Conservation (phyloP, 2,797 vertebrate genomes). For the Danio jaintianensis region DNA sequence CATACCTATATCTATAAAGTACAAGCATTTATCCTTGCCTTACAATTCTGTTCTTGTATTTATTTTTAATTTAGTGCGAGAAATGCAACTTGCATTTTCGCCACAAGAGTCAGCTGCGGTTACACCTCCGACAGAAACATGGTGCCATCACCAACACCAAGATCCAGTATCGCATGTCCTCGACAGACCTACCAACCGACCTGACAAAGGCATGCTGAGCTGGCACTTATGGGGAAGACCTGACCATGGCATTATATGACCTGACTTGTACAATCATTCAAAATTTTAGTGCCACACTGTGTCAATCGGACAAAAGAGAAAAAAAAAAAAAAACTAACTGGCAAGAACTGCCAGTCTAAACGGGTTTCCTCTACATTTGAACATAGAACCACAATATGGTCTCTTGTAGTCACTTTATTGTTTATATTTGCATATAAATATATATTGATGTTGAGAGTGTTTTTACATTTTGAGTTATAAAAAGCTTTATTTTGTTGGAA, state of each 20-base stretch:
- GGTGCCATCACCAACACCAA: constrained; percentile 99
- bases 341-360: constrained; percentile 77
- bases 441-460: constrained; percentile 75
- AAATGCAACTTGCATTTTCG: constrained; percentile 99
- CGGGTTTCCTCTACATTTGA: constrained; percentile 86
- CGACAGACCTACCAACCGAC: constrained; percentile 85
- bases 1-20: not conserved
- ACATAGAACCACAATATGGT: constrained; percentile 76
- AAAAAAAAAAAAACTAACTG: constrained; percentile 65
- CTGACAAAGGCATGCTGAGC: constrained; percentile 91
- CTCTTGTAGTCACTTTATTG: constrained; percentile 83
- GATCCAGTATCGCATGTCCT: constrained; percentile 93
- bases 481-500: constrained; percentile 86
- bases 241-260: constrained; percentile 77
- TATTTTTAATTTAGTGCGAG: constrained; percentile 90
- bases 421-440: constrained; percentile 76
- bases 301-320: constrained; percentile 66
- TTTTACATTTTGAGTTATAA: constrained; percentile 80
- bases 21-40: not conserved
- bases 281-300: constrained; percentile 86
- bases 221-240: constrained; percentile 64
- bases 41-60: not conserved
- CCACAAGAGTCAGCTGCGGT: constrained; percentile 97
- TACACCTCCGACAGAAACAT: constrained; percentile 97
- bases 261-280: constrained; percentile 82